Conservation (phyloP, 2,797 vertebrate genomes). For the Characodon lateralis region DNA sequence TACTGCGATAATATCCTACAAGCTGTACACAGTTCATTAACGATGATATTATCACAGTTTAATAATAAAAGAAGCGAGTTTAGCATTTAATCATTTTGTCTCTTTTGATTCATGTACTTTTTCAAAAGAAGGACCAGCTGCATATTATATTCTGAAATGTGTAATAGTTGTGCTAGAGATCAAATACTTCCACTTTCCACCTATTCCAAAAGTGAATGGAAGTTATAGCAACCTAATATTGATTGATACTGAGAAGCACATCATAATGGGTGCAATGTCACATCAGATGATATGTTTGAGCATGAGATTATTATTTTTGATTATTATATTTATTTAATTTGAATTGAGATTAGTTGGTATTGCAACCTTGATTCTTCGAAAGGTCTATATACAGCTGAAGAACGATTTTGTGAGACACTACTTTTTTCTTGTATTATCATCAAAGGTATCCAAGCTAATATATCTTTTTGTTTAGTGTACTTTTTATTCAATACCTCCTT, state of each 20-base stretch:
- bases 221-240: neutral
- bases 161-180: neutral
- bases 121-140: neutral
- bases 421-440: too few relatives aligned
- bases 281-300: too few relatives aligned
- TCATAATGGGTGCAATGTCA: neutral
- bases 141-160: neutral
- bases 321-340: too few relatives aligned
- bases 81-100: neutral
- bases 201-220: neutral
- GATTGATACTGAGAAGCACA: neutral
- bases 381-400: too few relatives aligned
- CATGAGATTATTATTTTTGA: too few relatives aligned
- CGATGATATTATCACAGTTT: neutral
- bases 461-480: neutral
- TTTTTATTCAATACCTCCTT: neutral
- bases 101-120: neutral
- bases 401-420: too few relatives aligned
- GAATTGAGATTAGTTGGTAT: neutral
- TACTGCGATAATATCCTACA: neutral
- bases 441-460: neutral
- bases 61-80: constrained; percentile 1
- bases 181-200: neutral
- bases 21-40: neutral
- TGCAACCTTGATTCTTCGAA: too few relatives aligned